Conservation (phyloP, 1,140 invertebrate species). For the Drosophila melanica region DNA sequence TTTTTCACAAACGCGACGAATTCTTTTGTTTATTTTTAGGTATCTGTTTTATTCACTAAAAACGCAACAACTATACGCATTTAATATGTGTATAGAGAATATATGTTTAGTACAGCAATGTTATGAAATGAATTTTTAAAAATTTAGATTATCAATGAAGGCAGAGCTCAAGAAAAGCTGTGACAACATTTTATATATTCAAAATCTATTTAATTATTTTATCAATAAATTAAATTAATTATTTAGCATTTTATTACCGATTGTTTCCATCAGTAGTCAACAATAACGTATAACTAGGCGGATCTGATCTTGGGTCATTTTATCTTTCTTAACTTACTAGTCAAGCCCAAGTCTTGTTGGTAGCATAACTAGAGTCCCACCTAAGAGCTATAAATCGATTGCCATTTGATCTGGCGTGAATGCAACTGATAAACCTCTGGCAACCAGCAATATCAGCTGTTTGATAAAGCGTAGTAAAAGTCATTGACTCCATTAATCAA, state of each 20-base stretch:
- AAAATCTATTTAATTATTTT: too few species aligned
- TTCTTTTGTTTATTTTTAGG: slow-evolving; percentile 39
- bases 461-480: slow-evolving; percentile 44
- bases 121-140: too few species aligned
- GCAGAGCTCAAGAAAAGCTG: too few species aligned
- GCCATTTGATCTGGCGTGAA: slow-evolving; percentile 5
- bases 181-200: too few species aligned
- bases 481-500: slow-evolving; percentile 73
- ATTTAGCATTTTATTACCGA: too few species aligned
- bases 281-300: too few species aligned
- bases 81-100: too few species aligned
- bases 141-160: too few species aligned
- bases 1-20: slow-evolving; percentile 14
- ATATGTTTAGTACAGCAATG: too few species aligned
- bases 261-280: too few species aligned
- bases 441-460: slow-evolving; percentile 31
- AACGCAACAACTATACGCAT: background rate
- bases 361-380: background rate
- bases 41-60: slow-evolving; percentile 19
- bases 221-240: too few species aligned
- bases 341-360: slow-evolving; percentile 10
- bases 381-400: slow-evolving; percentile 9
- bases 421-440: slow-evolving; percentile 61
- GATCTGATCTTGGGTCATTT: background rate
- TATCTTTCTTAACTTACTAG: too few species aligned